phyloP scores from a whole-genome alignment of 1,140 invertebrate species.

The Thalassaphorura encarpata region DNA sequence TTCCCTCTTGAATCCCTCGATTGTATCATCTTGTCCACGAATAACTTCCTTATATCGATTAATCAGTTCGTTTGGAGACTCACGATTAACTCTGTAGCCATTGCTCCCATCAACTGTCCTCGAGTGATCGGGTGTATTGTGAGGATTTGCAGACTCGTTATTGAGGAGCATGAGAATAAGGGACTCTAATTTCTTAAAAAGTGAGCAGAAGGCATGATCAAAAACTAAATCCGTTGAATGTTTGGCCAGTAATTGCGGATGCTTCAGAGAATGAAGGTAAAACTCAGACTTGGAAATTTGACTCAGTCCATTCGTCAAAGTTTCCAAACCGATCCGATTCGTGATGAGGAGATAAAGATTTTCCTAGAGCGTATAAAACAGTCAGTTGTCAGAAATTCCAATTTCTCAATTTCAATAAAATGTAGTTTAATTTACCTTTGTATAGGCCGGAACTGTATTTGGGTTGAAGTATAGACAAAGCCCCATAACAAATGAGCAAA shows the following conservation, averaged over 20 bases:
- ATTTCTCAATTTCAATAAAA: background rate
- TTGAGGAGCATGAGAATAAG: constrained; percentile 23
- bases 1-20: constrained; percentile 23
- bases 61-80: constrained; percentile 51
- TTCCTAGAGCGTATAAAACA: constrained; percentile 50
- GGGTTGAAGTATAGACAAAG: constrained; percentile 89
- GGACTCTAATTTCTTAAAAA: constrained; percentile 62
- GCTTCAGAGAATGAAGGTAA: constrained; percentile 84
- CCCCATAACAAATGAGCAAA: constrained; percentile 89
- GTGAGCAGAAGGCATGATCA: constrained; percentile 89
- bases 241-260: constrained; percentile 74
- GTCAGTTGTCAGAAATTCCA: constrained; percentile 2
- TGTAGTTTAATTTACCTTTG: constrained; percentile 45
- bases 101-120: background rate
- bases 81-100: constrained; percentile 18
- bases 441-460: constrained; percentile 65
- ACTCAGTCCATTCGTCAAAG: constrained; percentile 72
- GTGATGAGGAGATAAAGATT: constrained; percentile 73
- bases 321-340: constrained; percentile 84
- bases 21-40: constrained; percentile 24
- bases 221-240: constrained; percentile 69
- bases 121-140: constrained; percentile 1
- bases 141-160: background rate
- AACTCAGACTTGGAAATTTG: constrained; percentile 79
- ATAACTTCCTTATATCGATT: constrained; percentile 66